phyloP scores from a whole-genome alignment of 2,113 vertebrate genomes.

The Mus pahari region DNA sequence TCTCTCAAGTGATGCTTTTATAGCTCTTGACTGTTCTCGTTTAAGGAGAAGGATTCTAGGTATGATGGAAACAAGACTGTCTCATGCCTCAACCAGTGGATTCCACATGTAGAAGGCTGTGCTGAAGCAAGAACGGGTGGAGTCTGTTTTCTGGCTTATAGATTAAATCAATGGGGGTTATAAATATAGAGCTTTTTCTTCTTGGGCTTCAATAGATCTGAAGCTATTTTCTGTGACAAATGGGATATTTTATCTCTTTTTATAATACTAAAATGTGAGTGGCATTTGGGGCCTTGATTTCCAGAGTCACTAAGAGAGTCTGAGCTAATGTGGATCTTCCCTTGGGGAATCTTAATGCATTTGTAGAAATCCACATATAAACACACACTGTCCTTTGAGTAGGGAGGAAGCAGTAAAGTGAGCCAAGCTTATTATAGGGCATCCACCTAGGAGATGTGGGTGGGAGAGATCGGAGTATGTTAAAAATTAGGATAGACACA shows the following conservation, averaged over 20 bases:
- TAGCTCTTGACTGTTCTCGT: background rate
- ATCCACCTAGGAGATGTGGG: background rate
- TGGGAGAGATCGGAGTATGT: background rate
- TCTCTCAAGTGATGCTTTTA: background rate
- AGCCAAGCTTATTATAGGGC: background rate
- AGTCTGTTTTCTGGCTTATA: slow-evolving; percentile 1
- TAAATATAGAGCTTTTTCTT: background rate
- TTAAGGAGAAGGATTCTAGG: background rate
- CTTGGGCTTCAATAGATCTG: background rate
- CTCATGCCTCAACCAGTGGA: background rate
- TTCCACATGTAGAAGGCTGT: background rate
- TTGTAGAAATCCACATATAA: slow-evolving; percentile 12
- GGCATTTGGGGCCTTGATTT: background rate
- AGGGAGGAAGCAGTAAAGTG: background rate
- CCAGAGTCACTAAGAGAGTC: background rate
- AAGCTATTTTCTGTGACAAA: background rate
- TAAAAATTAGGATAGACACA: background rate
- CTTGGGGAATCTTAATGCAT: background rate
- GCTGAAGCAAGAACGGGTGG: slow-evolving; percentile 4
- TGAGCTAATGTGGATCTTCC: background rate
- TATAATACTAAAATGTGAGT: slow-evolving; percentile 1
- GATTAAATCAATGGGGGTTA: background rate
- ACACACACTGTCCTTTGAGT: background rate
- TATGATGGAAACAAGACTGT: background rate
- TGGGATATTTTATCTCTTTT: background rate